Percentiles rank a stretch among this genome's conserved stretches.
Evolutionary conservation across 2,113 vertebrate genomes (phyloP).

Genomic region (Tilapia sparmanii): DNA sequence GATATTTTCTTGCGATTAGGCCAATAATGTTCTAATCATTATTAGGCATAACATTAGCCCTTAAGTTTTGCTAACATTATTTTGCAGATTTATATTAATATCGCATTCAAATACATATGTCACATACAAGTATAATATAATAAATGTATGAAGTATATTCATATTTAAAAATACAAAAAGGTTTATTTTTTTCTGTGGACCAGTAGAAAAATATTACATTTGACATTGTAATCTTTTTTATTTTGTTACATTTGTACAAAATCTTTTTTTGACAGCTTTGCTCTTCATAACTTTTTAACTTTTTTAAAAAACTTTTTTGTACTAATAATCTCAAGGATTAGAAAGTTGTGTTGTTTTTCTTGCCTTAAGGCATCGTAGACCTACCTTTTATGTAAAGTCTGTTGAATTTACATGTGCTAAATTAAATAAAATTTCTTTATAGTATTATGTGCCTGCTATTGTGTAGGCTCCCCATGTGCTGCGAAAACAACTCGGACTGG

Average conservation of each 20-base stretch:
- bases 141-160: not conserved
- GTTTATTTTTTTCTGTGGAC: fast-evolving
- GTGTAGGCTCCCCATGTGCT: fast-evolving
- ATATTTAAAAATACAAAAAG: not conserved
- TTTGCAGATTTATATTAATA: not conserved
- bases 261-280: no score
- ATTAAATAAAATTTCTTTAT: not conserved
- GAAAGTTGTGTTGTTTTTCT: not conserved
- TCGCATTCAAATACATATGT: not conserved
- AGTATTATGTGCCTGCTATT: not conserved
- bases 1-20: fast-evolving
- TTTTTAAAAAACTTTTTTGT: not conserved
- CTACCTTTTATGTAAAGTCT: not conserved
- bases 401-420: not conserved
- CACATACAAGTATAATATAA: not conserved
- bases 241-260: no score
- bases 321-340: not conserved
- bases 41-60: not conserved
- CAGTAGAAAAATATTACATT: not conserved
- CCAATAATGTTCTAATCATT: fast-evolving
- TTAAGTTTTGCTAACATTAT: fast-evolving
- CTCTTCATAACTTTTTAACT: no score
- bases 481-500: not conserved
- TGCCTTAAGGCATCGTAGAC: not conserved
- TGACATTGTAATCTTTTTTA: not conserved